Percentiles rank a stretch among this genome's conserved stretches.
Conservation (phyloP, 2,113 vertebrate genomes). For the Piprites chloris region DNA sequence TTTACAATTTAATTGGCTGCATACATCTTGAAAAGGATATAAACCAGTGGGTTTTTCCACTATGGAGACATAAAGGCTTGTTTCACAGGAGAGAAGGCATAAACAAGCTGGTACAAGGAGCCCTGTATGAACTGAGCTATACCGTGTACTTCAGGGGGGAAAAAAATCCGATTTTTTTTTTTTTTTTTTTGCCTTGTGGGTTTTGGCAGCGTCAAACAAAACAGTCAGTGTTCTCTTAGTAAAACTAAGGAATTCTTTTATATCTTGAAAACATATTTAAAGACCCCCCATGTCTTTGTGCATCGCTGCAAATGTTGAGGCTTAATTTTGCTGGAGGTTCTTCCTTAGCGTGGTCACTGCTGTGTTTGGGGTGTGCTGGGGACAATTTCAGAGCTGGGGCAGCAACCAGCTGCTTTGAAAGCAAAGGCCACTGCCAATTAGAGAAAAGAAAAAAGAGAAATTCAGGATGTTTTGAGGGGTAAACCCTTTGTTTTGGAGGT, state of each 20-base stretch:
- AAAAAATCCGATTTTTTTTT: background rate
- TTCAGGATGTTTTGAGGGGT: background rate
- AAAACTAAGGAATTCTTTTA: constrained; percentile 14
- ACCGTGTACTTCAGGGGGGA: constrained; percentile 7
- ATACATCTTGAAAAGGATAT: constrained; percentile 64
- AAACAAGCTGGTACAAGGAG: constrained; percentile 70
- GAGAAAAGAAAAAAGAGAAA: background rate
- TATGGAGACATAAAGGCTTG: constrained; percentile 66
- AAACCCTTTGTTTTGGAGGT: background rate
- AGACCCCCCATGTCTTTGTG: background rate
- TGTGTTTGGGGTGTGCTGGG: background rate
- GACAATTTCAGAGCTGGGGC: background rate
- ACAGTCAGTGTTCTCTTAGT: constrained; percentile 66
- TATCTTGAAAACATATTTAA: constrained; percentile 19
- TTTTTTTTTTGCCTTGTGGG: constrained; percentile 26
- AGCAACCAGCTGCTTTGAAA: background rate
- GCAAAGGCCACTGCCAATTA: background rate
- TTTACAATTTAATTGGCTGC: constrained; percentile 74
- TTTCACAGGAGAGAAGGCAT: constrained; percentile 66
- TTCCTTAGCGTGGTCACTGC: background rate
- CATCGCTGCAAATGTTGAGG: background rate
- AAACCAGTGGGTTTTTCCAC: constrained; percentile 66
- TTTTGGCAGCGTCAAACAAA: constrained; percentile 68
- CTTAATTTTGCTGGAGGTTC: background rate
- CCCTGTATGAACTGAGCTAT: constrained; percentile 64